These are phyloP conservation scores for Neocrepidodera transversa DNA, from an alignment of 2,888 invertebrate species.

Conservation along the genomic window DNA sequence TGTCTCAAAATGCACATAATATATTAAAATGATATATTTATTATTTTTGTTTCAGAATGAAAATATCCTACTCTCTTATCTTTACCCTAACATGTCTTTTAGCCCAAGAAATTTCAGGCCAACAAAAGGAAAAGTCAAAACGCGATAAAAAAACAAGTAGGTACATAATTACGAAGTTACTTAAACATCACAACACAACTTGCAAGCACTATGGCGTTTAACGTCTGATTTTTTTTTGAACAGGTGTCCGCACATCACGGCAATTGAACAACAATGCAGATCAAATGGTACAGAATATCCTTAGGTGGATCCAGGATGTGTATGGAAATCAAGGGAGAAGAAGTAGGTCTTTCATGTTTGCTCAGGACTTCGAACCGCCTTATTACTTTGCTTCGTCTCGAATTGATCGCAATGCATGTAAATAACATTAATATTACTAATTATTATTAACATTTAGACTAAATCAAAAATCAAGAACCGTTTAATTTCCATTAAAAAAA, in stretches of 20 bases:
- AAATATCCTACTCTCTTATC: slow-evolving; percentile 24
- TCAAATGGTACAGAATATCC: slow-evolving; percentile 76
- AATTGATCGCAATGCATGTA: slow-evolving; percentile 35
- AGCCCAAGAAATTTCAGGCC: slow-evolving; percentile 21
- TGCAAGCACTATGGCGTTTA: too few relatives aligned
- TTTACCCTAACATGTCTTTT: slow-evolving; percentile 27
- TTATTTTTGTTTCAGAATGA: slow-evolving; percentile 32
- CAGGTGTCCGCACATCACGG: slow-evolving; percentile 20
- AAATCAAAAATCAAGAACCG: too few relatives aligned
- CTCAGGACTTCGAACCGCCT: slow-evolving; percentile 5
- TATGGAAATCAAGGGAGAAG: slow-evolving; percentile 68
- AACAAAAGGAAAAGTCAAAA: slow-evolving; percentile 23
- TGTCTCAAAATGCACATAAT: too few relatives aligned
- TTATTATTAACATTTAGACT: background rate
- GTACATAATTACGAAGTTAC: background rate
- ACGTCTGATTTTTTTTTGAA: too few relatives aligned
- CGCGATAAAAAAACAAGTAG: slow-evolving; percentile 25
- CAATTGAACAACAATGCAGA: slow-evolving; percentile 62
- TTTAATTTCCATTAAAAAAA: too few relatives aligned
- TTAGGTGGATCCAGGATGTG: slow-evolving; percentile 77
- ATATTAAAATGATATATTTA: too few relatives aligned
- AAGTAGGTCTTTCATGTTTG: slow-evolving; percentile 54
- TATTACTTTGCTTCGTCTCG: slow-evolving; percentile 30
- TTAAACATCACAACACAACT: too few relatives aligned
- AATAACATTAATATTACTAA: slow-evolving; percentile 33